Percentiles rank a stretch among this genome's conserved stretches.
Conservation (phyloP, 2,797 vertebrate genomes). For the Melopsittacus undulatus region DNA sequence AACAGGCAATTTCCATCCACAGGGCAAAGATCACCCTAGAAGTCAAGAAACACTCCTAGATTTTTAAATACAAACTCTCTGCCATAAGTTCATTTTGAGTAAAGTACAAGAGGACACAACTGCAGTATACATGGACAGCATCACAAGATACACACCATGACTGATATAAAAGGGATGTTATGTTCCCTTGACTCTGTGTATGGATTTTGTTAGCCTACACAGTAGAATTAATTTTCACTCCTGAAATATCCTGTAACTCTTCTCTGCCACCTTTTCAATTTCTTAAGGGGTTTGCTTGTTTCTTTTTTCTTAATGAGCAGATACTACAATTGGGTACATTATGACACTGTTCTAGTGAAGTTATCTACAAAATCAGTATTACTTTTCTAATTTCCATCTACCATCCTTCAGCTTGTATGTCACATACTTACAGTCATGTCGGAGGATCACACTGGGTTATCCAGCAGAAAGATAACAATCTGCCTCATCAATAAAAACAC, state of each 20-base stretch:
- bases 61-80: neutral
- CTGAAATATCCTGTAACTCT: neutral
- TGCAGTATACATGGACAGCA: neutral
- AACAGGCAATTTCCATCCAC: neutral
- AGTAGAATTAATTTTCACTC: neutral
- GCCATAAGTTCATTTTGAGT: neutral
- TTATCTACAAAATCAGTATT: neutral
- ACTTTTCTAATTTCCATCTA: neutral
- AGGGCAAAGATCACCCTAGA: neutral
- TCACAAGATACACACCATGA: neutral
- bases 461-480: neutral
- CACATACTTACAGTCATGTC: neutral
- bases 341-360: neutral
- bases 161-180: neutral
- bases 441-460: neutral
- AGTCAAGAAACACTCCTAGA: neutral
- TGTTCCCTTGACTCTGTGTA: fast-evolving
- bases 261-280: neutral
- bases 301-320: neutral
- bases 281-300: neutral
- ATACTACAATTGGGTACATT: neutral
- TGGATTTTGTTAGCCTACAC: neutral
- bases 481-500: neutral
- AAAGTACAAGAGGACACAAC: neutral
- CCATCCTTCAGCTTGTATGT: neutral